Conservation (phyloP, 2,113 vertebrate species). For the Ellobius talpinus region DNA sequence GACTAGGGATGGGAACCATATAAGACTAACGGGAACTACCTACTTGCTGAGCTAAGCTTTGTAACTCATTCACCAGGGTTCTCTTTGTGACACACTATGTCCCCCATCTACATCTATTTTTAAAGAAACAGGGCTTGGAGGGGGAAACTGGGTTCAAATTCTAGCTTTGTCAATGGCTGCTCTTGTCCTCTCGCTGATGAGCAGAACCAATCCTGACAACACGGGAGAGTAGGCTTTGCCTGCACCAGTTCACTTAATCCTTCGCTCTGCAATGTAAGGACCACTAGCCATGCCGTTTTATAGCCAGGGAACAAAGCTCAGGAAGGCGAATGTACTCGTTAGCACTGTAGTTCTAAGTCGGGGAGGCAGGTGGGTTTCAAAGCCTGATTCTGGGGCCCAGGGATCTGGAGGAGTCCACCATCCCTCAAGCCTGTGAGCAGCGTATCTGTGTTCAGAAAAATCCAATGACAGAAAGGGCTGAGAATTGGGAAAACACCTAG, state of each 20-base stretch:
- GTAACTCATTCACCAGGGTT: background rate
- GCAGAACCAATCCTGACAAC: background rate
- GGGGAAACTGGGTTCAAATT: background rate
- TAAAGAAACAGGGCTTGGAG: background rate
- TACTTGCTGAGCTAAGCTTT: background rate
- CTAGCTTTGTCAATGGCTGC: background rate
- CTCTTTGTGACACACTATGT: background rate
- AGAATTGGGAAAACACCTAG: background rate
- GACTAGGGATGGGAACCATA: background rate
- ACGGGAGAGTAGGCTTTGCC: background rate
- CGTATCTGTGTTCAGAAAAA: background rate
- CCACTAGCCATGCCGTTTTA: background rate
- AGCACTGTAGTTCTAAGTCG: background rate
- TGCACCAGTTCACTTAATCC: background rate
- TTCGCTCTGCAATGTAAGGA: background rate
- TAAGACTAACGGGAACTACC: background rate
- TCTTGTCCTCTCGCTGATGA: background rate
- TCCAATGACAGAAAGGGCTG: background rate
- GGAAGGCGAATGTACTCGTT: background rate
- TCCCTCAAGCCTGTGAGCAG: background rate
- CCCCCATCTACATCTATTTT: background rate
- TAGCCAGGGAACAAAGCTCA: background rate
- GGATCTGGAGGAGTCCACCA: background rate
- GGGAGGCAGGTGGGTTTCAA: background rate
- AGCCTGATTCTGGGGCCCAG: background rate